Evolutionary conservation across 2,888 invertebrate species (phyloP), one percentile per base, ranked within the genome.

Genomic region (Agapetus fuscipes): DNA sequence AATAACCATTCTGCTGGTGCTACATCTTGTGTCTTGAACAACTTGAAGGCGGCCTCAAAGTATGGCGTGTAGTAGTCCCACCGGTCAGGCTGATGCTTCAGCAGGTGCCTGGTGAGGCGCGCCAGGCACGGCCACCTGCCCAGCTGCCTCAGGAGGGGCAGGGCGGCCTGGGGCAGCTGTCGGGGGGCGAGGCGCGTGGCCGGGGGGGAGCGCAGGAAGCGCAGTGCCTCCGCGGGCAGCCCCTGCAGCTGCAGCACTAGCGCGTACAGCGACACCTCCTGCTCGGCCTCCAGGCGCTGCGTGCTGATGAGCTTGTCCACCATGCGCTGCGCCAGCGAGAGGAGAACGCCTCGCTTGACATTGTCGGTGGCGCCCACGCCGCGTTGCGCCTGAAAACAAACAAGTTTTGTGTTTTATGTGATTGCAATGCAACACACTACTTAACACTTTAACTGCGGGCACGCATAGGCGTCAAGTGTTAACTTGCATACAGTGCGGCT

Each of bases 271-370:
- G 88, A 80, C 1, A 93, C 83, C 61, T 97, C 96, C 62, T 91
- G 91, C 58, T 95, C 95, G 0, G 91, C 88, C 57, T 93, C 90
- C 54, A 91, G 72, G 66, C 88, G 90, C 50, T 84, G 82, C 46
- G 93, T 90, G 3, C 76, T 68, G 38, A 93, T 82, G 56, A 89
- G 79, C 59, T 94, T 95, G 51, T 83, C 77, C 17, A 94, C 81
- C 96, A 97, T 95, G 58, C 89, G 75, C 60, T 94, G 91, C 4
- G 96, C 96, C 43, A 97, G 67, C 2, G 86, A 80, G 17, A 95
- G 71, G 16, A 86, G 78, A 48, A 96, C 76, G 46, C 74, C 76
- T 48, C 63, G 66, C 55, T 80, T 80, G 2, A 71, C 66, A 5
- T 61, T 58, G 51, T 77, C 73, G 4, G 65, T 64, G 9, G 59